Percentiles rank a stretch among this genome's conserved stretches.
Conservation (phyloP, 2,113 vertebrate genomes). For the Tragelaphus imberbis region DNA sequence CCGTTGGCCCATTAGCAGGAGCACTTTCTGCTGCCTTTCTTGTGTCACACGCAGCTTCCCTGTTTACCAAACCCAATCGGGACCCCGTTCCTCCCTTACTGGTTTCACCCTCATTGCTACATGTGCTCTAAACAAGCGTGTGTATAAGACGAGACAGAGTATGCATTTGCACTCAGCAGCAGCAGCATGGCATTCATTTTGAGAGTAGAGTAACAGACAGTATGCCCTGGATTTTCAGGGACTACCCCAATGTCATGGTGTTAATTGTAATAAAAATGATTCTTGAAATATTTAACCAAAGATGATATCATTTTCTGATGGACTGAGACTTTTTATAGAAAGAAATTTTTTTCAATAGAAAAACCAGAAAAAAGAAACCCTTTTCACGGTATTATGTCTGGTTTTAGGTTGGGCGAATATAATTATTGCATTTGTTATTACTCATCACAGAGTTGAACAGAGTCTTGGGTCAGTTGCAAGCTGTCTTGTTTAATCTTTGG, state of each 20-base stretch:
- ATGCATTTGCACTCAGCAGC: not conserved
- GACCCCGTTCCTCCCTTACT: not conserved
- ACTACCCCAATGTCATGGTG: not conserved
- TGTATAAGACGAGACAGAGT: not conserved
- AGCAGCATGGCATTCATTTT: not conserved
- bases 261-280: not conserved
- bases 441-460: not conserved
- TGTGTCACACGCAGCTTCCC: not conserved
- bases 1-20: not conserved
- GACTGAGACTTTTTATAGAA: not conserved
- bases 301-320: not conserved
- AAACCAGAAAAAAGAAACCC: not conserved
- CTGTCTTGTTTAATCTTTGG: not conserved
- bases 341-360: not conserved
- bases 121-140: not conserved
- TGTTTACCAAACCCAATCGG: not conserved
- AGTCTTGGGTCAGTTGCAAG: not conserved
- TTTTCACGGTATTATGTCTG: not conserved
- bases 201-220: not conserved
- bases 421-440: not conserved
- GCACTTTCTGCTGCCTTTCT: not conserved
- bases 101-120: not conserved
- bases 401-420: not conserved
- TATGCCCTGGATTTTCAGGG: not conserved
- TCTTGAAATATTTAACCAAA: constrained; percentile 4